phyloP scores from a whole-genome alignment of 2,888 invertebrate species.

The Drosophila quinaria region DNA sequence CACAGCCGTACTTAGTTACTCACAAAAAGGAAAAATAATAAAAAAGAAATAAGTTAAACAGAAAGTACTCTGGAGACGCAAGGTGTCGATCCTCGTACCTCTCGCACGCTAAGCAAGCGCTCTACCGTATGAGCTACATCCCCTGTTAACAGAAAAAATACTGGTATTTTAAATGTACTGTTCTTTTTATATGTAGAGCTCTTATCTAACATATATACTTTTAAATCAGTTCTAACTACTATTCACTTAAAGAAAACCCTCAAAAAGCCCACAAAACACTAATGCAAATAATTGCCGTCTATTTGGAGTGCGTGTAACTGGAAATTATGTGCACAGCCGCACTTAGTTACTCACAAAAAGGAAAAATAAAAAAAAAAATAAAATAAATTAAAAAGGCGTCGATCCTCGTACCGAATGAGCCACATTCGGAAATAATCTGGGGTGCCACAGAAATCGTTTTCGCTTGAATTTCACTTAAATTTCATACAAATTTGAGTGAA shows the following conservation, averaged over 20 bases:
- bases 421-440: no score
- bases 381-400: slow-evolving; percentile 82
- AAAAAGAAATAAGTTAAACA: slow-evolving; percentile 27
- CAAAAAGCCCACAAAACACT: slow-evolving; percentile 43
- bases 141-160: no score
- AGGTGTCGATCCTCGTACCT: slow-evolving; percentile 86
- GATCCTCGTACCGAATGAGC: slow-evolving; percentile 86
- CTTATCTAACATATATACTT: not conserved
- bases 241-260: slow-evolving; percentile 24
- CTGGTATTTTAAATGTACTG: no score
- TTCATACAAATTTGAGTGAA: no score
- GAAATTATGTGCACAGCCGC: slow-evolving; percentile 47
- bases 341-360: slow-evolving; percentile 43
- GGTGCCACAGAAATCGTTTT: no score
- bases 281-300: slow-evolving; percentile 71
- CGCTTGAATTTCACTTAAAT: no score
- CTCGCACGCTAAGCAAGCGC: slow-evolving; percentile 86
- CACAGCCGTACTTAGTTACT: slow-evolving; percentile 45
- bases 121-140: slow-evolving; percentile 86
- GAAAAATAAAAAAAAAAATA: slow-evolving; percentile 32
- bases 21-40: slow-evolving; percentile 31
- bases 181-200: no score
- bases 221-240: not conserved
- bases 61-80: slow-evolving; percentile 83
- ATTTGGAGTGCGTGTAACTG: slow-evolving; percentile 51